These are phyloP conservation scores for Catharus bicknelli DNA, from an alignment of 2,113 vertebrate species.

Conservation along the genomic window DNA sequence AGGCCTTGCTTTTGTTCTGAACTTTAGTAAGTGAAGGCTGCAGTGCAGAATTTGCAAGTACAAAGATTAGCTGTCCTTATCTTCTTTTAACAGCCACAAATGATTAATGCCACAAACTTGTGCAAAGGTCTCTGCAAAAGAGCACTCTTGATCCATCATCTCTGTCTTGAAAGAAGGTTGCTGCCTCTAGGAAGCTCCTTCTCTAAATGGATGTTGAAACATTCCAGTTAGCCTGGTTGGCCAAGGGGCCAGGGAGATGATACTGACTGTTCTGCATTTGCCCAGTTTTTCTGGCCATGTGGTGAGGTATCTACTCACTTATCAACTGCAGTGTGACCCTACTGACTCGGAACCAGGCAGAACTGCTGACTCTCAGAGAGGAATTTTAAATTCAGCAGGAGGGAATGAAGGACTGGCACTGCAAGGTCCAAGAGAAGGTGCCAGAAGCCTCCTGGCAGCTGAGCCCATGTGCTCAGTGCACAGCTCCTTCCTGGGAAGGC, in stretches of 20 bases:
- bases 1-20: not conserved
- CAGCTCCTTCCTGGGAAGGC: not conserved
- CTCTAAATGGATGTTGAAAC: not conserved
- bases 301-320: not conserved
- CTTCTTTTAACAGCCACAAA: constrained; percentile 6
- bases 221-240: not conserved
- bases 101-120: not conserved
- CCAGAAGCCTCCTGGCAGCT: not conserved
- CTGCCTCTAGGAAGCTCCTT: not conserved
- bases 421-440: not conserved
- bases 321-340: accelerated
- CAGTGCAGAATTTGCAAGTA: not conserved
- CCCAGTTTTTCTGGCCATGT: not conserved
- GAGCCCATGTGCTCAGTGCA: accelerated
- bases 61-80: not conserved
- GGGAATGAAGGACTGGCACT: not conserved
- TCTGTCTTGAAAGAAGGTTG: not conserved
- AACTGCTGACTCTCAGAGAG: not conserved
- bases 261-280: not conserved
- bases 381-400: not conserved
- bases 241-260: not conserved
- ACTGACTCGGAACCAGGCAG: not conserved
- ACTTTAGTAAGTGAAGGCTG: not conserved
- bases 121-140: not conserved
- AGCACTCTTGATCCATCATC: not conserved